Evolutionary conservation across 2,888 invertebrate genomes (phyloP).

Genomic region (Caenorhabditis virilis): DNA sequence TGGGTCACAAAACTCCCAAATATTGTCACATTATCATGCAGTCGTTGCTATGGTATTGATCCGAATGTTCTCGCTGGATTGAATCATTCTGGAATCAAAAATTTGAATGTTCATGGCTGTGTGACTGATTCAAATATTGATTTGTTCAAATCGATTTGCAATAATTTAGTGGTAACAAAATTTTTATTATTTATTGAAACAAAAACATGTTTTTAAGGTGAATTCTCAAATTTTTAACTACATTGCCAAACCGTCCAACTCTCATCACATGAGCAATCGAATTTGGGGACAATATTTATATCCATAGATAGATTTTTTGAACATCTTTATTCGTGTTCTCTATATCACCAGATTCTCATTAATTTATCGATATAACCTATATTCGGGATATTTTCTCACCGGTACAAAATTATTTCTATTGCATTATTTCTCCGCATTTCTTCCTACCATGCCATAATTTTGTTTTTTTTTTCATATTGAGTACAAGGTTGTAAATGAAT

Average conservation of each 20-base stretch:
- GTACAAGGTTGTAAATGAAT: too few species aligned
- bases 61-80: conserved; percentile 8
- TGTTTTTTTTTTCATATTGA: background rate
- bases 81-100: background rate
- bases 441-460: background rate
- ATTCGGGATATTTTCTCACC: too few species aligned
- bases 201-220: background rate
- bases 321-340: too few species aligned
- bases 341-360: too few species aligned
- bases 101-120: conserved; percentile 26
- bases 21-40: conserved; percentile 11
- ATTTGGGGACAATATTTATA: conserved; percentile 14
- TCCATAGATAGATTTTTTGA: too few species aligned
- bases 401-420: too few species aligned
- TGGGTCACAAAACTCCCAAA: too few species aligned
- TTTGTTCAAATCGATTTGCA: conserved; percentile 4
- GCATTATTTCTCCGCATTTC: too few species aligned
- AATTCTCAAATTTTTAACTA: conserved; percentile 12
- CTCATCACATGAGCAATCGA: background rate
- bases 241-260: conserved; percentile 20
- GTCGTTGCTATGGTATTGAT: conserved; percentile 33
- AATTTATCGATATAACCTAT: too few species aligned
- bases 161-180: background rate
- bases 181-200: background rate
- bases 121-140: conserved; percentile 10